Base-by-base conservation (phyloP, 2,888 invertebrate species). In the Drosophila longiperda region DNA sequence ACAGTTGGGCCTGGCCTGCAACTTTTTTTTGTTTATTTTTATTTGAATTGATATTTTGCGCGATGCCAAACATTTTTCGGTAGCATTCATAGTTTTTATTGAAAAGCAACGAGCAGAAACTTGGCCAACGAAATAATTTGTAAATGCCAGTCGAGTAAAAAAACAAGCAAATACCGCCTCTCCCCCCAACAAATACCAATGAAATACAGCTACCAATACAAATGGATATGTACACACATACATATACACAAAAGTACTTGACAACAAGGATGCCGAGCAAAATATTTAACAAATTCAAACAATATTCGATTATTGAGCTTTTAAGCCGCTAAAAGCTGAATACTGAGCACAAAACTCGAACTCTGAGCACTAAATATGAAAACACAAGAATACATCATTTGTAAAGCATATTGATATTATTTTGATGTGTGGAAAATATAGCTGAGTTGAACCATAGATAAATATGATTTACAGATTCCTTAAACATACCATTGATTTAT, bases 231-330 rank as follows among this genome's bases (percentile, higher is more conserved):
- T 15, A 53, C 9, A 52, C 12, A 53, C 20, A 45, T 15, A 32
- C 32, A 33, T 20, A 48, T 8, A 2, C 23, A 26, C 34, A 52
- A 20, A 45, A 33, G 33, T 15, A 57, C 29, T 50, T 6, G 52
- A 50, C 45, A 55, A 50, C 40, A 72, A 67, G 59, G 57, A 64
- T 65, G 59, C 49, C 66, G 55, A 64, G 54, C 52, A 66, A 73
- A 75, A 78, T 72, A 61, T 64, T 69, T 49, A 66, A 66, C 68
- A 78, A 82, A 87, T 78, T 87, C 82, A 80, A 87, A 87, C 75
- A 80, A 80, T 78, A 76, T 82, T 76, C 69, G 75, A 75, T 75
- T 73, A 79, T 77, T 85, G 87, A 87, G 85, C 85, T 73, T 74
- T 85, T 85, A 85, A 85, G 87, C 87, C 79, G 81, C 82, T 73